These are phyloP conservation scores for Zaprionus davidi DNA, from an alignment of 1,140 invertebrate species.

Conservation along the genomic window DNA sequence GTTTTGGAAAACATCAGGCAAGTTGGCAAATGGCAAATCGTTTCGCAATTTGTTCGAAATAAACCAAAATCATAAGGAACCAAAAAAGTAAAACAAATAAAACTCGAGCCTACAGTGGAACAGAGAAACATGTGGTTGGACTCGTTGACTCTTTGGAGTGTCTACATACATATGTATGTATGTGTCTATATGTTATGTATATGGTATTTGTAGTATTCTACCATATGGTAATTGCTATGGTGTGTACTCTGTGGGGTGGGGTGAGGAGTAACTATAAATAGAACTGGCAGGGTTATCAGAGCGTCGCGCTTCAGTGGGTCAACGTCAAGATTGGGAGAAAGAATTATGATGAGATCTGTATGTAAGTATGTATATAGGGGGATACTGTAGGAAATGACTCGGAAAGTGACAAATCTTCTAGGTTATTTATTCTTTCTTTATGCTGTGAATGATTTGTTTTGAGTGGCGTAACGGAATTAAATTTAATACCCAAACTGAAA, in stretches of 20 bases:
- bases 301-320: conserved; percentile 75
- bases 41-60: conserved; percentile 67
- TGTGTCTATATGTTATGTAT: background rate
- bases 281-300: conserved; percentile 76
- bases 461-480: conserved; percentile 23
- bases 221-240: conserved; percentile 52
- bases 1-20: conserved; percentile 58
- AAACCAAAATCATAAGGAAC: conserved; percentile 36
- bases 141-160: conserved; percentile 56
- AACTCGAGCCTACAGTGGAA: conserved; percentile 44
- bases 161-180: conserved; percentile 27
- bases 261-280: conserved; percentile 59
- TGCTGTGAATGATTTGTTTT: conserved; percentile 25
- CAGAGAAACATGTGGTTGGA: conserved; percentile 70
- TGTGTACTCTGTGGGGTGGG: background rate
- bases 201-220: conserved; percentile 31
- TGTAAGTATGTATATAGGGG: background rate
- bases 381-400: conserved; percentile 27
- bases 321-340: conserved; percentile 53
- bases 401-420: conserved; percentile 35
- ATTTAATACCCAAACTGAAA: conserved; percentile 16
- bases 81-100: conserved; percentile 12
- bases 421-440: conserved; percentile 2
- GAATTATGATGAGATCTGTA: conserved; percentile 50
- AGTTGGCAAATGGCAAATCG: conserved; percentile 45